Base-by-base conservation (phyloP, 2,113 vertebrate species). In the Alectura lathami region DNA sequence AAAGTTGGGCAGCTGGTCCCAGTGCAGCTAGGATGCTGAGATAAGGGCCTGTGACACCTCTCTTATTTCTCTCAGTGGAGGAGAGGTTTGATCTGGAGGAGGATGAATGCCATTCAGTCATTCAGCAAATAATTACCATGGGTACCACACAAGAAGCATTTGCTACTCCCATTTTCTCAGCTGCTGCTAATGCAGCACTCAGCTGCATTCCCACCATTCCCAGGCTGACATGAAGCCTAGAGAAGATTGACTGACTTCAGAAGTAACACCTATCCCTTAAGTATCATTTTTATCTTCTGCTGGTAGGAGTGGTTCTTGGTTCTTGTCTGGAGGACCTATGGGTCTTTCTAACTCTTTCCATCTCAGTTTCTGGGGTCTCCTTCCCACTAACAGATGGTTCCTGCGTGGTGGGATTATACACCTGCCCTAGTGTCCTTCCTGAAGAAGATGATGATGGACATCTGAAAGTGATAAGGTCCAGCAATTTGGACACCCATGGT, bases 401-500 rank as follows among this genome's bases (percentile, higher is more conserved):
- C 30, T 69, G 27, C 29, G 17, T 18, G 3, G 11, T 57, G 74
- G 4, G 10, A 4, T 51, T 74, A 10, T 7, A 5, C 13, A 3
- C n/a, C 26, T 83, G 42, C 13, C 4, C 1, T 3, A 5, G 3
- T 32, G 22, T 23, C 29, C 18, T 43, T 82, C 47, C 53, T 24
- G 22, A 82, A 2, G 11, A 9, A 57, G n/a, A 26, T 14, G 3
- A 11, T 50, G 36, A 12, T 6, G n/a, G 47, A 70, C 4, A 3
- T 72, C 57, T 75, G 88, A 72, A 78, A 42, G 5, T 32, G 24
- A 23, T 26, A 4, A 3, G 53, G 47, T 36, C 15, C 22, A 59
- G 32, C 14, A 32, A 67, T 74, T 50, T 38, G 47, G 43, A 21
- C 4, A 17, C 8, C 13, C 1, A 0, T 0, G 2, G 24, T 34